Evolutionary conservation across 1,140 invertebrate species (phyloP), one percentile per base, ranked within the genome.

Genomic region (Dreissena polymorpha): DNA sequence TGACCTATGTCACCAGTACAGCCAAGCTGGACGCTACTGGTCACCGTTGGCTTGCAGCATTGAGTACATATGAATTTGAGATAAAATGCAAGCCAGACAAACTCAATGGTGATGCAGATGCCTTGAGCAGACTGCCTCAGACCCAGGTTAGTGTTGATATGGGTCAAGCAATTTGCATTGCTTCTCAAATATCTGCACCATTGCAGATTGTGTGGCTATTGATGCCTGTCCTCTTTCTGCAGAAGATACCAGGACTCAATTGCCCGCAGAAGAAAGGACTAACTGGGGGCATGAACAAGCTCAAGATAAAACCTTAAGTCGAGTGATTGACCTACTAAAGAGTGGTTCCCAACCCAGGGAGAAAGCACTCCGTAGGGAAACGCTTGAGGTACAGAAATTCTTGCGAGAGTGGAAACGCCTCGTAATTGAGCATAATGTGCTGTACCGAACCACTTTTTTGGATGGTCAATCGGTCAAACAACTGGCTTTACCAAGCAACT

Each of bases 381-480:
- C 55, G 25, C n/a, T 39, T 78, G 25, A 23, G 16, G 39, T 68
- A 65, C 23, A 50, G 50, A 57, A 21, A 50, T 29, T 55, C 12
- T 18, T 55, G 12, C 14, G 55, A 27, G 53, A 64, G 18, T n/a
- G 74, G 60, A 64, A 39, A 49, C 25, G 51, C 10, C 29, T 76
- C 6, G n/a, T 25, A 21, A 64, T 76, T 21, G 25, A n/a, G n/a
- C 27, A 65, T 65, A 27, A 39, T 13, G 55, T 76, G 6, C 63
- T 60, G 10, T 25, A 78, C 21, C 67, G 75, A 68, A 51, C 25
- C 13, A 23, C 29, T 23, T 10, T 23, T 23, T 23, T 68, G 13
- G 64, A 78, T 78, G 65, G 65, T 12, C 75, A 78, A 18, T 49
- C 21, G 10, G 27, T 68, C 25, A 29, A 53, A n/a, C 75, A 78